Base-by-base conservation (phyloP, 2,888 invertebrate genomes). In the Hofmannophila pseudospretella region DNA sequence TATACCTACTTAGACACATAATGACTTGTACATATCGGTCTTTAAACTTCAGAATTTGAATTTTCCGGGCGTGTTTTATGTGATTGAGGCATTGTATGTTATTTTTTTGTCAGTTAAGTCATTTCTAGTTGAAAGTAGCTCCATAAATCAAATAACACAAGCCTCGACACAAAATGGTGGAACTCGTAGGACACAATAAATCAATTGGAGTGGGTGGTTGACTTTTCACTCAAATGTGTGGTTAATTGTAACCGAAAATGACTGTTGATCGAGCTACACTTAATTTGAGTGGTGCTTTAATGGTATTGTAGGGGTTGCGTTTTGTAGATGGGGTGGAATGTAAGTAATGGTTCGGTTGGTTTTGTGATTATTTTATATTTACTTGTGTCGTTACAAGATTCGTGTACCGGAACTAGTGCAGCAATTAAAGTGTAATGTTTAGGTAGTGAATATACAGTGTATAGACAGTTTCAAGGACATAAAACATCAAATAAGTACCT, bases 231-330 rank as follows among this genome's bases (percentile, higher is more conserved):
- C 85, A 81, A 85, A 85, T 80, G 85, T 84, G 85, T 82, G 82
- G 85, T 86, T 85, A 86, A 85, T 86, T 86, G 86, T 85, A 85
- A 84, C 86, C 84, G 81, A 86, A 85, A 86, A 86, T 86, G 81
- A 85, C 79, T 86, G 85, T 85, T 85, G 85, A 86, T 86, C 85
- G 86, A 81, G 81, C 76, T 76, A 75, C 85, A 85, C 86, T 86
- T 85, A 84, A 86, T 85, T 85, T 84, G 85, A 86, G 86, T 86
- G 84, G 80, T 81, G 75, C 78, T 76, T 70, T 74, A 64, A 58
- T 56, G 58, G 55, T 54, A 57, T 65, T 57, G 60, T 66, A 66
- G 73, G 79, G 80, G 78, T 61, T 64, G 70, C 52, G 52, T 45
- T 50, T 39, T 49, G 54, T 56, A 52, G 54, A 54, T 56, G 56